phyloP scores from a whole-genome alignment of 2,113 vertebrate species.

The Vanacampus margaritifer region DNA sequence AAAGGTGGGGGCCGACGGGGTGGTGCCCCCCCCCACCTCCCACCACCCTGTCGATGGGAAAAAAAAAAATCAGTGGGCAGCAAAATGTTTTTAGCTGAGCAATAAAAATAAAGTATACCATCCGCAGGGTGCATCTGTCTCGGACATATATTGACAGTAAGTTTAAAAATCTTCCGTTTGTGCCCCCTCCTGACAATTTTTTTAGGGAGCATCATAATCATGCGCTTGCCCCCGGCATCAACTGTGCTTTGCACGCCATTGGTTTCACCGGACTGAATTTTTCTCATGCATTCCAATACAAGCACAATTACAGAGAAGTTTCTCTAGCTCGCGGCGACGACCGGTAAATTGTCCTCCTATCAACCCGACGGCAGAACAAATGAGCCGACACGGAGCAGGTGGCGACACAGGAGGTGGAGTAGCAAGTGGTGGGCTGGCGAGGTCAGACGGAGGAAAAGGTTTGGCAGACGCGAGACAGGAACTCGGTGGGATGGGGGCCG shows the following conservation, averaged over 20 bases:
- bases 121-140: no score
- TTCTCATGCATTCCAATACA: not conserved
- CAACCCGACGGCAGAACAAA: not conserved
- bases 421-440: not conserved
- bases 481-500: not conserved
- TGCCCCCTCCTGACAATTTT: no score
- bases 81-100: no score
- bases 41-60: no score
- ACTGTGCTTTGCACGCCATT: no score
- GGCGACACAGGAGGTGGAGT: not conserved
- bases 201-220: not conserved
- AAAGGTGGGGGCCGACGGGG: no score
- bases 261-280: not conserved
- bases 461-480: not conserved
- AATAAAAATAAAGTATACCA: no score
- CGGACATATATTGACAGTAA: no score
- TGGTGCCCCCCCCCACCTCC: no score
- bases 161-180: no score
- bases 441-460: constrained; percentile 1
- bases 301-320: not conserved
- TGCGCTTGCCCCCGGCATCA: no score
- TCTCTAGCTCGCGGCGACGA: not conserved
- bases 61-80: no score
- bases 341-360: not conserved
- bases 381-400: not conserved